phyloP scores from a whole-genome alignment of 2,797 vertebrate genomes.

The Cossypha heuglini region DNA sequence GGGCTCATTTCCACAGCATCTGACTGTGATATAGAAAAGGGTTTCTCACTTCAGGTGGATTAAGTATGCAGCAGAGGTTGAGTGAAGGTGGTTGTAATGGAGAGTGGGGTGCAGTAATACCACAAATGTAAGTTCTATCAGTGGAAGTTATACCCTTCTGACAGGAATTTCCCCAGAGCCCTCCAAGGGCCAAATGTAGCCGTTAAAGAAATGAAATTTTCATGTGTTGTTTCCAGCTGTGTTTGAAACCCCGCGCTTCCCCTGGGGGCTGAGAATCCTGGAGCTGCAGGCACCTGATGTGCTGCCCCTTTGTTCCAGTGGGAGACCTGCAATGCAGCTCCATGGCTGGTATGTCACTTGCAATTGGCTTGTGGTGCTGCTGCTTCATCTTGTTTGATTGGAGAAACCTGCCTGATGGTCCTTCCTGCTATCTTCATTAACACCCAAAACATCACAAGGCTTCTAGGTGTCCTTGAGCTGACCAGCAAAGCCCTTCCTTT shows the following conservation, averaged over 20 bases:
- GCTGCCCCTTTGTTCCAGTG: neutral
- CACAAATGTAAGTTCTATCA: rapidly evolving
- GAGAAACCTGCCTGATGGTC: neutral
- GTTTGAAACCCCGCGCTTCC: neutral
- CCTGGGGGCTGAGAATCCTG: neutral
- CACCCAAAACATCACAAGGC: neutral
- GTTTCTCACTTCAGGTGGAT: neutral
- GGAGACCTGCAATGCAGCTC: neutral
- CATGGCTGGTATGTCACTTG: neutral
- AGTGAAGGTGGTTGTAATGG: rapidly evolving
- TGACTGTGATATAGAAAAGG: neutral
- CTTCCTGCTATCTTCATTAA: neutral
- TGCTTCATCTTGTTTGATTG: neutral
- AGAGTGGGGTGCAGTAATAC: neutral
- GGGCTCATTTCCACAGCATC: neutral
- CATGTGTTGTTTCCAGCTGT: neutral
- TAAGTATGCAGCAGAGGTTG: neutral
- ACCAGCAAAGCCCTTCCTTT: neutral
- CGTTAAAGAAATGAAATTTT: neutral
- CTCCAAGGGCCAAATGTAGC: neutral
- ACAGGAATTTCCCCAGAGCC: neutral
- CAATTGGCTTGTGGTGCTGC: neutral
- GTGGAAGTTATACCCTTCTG: neutral
- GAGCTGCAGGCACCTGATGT: neutral
- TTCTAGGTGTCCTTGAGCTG: neutral